Evolutionary conservation across 2,888 invertebrate genomes (phyloP).

Genomic region (Sylvicola cinctus): DNA sequence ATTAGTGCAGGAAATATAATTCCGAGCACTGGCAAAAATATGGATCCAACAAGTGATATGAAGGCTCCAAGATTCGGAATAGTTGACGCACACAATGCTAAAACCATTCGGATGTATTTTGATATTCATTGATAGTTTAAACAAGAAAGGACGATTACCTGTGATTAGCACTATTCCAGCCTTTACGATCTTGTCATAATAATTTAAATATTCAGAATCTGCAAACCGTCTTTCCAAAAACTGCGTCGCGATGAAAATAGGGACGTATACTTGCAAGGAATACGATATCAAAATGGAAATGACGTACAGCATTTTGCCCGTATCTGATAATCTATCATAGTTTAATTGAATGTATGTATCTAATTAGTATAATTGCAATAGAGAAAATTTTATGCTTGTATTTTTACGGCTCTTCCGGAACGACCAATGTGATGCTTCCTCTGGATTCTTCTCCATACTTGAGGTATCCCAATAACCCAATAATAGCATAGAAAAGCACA

Average conservation of each 20-base stretch:
- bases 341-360: too few species aligned
- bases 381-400: too few species aligned
- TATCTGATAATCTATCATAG: too few species aligned
- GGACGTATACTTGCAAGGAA: background rate
- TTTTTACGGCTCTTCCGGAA: constrained; percentile 50
- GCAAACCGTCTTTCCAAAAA: background rate
- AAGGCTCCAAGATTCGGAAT: background rate
- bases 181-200: too few species aligned
- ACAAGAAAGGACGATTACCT: too few species aligned
- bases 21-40: background rate
- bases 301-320: background rate
- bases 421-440: constrained; percentile 73
- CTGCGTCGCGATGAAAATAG: background rate
- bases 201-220: too few species aligned
- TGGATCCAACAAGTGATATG: background rate
- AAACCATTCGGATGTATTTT: too few species aligned
- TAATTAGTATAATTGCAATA: too few species aligned
- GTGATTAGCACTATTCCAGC: too few species aligned
- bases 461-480: constrained; percentile 82
- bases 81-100: background rate
- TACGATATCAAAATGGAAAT: background rate
- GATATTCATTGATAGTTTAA: too few species aligned
- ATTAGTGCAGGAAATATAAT: background rate
- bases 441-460: constrained; percentile 63
- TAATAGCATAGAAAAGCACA: constrained; percentile 57